A percentile compares a stretch with the other conserved stretches of the same genome.
Evolutionary conservation across 1,140 invertebrate genomes (phyloP).

Genomic region (Heterodera carotae): DNA sequence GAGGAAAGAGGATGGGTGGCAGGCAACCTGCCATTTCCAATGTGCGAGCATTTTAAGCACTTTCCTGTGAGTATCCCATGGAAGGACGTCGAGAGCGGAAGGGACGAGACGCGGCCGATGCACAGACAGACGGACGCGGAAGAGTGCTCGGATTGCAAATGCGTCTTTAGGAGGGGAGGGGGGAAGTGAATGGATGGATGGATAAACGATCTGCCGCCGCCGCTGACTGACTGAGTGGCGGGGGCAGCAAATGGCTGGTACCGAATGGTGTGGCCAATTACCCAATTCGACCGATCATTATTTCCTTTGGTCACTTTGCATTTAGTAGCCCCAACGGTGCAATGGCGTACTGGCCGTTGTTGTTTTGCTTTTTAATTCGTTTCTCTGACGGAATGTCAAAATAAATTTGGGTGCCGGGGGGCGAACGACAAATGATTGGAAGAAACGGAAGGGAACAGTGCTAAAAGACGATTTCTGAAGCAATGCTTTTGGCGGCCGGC

Average conservation of each 20-base stretch:
- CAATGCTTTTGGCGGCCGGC: too few species aligned
- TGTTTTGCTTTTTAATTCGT: not conserved
- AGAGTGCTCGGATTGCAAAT: too few species aligned
- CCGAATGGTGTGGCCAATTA: conserved; percentile 1
- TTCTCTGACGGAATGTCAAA: not conserved
- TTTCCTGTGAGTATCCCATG: not conserved
- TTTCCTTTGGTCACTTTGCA: not conserved
- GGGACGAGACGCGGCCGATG: not conserved
- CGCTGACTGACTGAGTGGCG: too few species aligned
- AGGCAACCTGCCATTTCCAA: not conserved
- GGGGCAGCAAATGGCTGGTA: not conserved
- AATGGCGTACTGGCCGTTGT: not conserved
- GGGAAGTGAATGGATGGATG: too few species aligned
- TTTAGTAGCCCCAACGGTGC: too few species aligned
- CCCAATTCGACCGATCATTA: not conserved
- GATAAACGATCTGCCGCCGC: too few species aligned
- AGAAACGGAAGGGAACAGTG: not conserved
- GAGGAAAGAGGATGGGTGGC: too few species aligned
- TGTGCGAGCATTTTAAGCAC: not conserved
- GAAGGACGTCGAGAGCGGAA: not conserved
- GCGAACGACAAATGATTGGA: not conserved
- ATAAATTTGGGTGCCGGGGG: not conserved
- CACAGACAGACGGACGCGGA: not conserved
- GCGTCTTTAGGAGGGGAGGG: too few species aligned
- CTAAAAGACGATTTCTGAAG: not conserved